Evolutionary conservation across 1,140 invertebrate genomes (phyloP).

Genomic region (Drosophila seguyi): DNA sequence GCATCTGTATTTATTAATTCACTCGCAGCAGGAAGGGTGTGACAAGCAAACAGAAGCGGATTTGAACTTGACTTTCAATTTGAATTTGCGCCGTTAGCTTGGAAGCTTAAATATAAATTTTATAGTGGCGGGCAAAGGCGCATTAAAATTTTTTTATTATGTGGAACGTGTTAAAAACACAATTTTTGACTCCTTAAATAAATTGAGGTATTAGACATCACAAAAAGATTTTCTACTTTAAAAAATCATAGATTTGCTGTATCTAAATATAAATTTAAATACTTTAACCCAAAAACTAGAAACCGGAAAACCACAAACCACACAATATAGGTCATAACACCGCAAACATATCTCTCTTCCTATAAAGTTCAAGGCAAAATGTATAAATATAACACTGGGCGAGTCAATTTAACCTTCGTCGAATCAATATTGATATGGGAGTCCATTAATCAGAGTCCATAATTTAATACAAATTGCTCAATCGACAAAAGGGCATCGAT

Average conservation of each 20-base stretch:
- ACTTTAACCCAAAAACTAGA: no score
- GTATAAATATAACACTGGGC: constrained; percentile 3
- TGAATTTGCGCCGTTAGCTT: constrained; percentile 38
- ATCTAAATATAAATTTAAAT: neutral
- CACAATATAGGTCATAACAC: constrained; percentile 7
- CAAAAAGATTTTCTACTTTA: neutral
- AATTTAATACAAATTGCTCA: constrained; percentile 17
- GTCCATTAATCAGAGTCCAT: constrained; percentile 20
- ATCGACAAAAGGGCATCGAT: constrained; percentile 25
- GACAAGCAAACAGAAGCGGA: constrained; percentile 33
- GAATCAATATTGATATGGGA: constrained; percentile 5
- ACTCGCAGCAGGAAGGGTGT: constrained; percentile 26
- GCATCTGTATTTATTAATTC: constrained; percentile 11
- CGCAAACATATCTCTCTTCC: constrained; percentile 1
- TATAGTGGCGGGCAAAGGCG: neutral
- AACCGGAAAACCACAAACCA: no score
- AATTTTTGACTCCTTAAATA: neutral
- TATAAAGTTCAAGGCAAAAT: constrained; percentile 26
- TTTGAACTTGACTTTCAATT: constrained; percentile 42
- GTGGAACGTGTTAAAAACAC: neutral
- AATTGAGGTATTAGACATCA: neutral
- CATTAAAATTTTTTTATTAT: neutral
- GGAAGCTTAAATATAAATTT: constrained; percentile 10
- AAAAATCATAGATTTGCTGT: neutral
- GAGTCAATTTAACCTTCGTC: constrained; percentile 1